Evolutionary conservation across 2,113 vertebrate species (phyloP), one percentile per base, ranked within the genome.

Genomic region (Oreotrochilus melanogaster): DNA sequence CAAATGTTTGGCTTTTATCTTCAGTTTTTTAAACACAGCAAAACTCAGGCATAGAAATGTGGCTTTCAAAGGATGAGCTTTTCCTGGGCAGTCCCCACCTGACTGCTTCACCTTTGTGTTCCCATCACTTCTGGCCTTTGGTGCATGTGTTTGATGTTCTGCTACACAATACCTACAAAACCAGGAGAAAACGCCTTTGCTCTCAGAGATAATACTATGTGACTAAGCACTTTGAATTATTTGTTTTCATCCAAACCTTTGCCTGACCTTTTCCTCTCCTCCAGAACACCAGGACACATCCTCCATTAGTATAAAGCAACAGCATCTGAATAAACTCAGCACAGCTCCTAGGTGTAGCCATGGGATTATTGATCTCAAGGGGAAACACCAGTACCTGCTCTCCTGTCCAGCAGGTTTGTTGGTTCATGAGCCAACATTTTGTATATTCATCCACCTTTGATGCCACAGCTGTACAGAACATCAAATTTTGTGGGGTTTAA

Each of bases 291-390:
- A 3, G 1, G 8, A 35, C 51, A 18, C 54, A 60, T 45, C 57
- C 47, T 65, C 42, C 6, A 2, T 7, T 35, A 30, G 14, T 0
- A 18, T 5, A 18, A 37, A 58, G 28, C 0, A 3, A 57, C 30
- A 11, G 19, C 37, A 51, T 54, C 30, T 25, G 30, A 71, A 67
- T 30, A 80, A 74, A 13, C 13, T 74, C 56, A 16, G 43, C 54
- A 48, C 62, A 82, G 51, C 62, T 50, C 50, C 71, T 60, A 21
- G 0, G 74, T 74, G 39, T 2, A 60, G 35, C 64, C 86, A 14
- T 37, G 54, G 43, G 10, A 24, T 13, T 65, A 43, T 27, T 57
- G 60, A 15, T 42, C 85, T 79, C 24, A 66, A 92, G 19, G 39
- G 82, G 7, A 58, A 39, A 18, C 21, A 18, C 8, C 16, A 14